These are phyloP conservation scores for Podarcis muralis DNA, from an alignment of 2,113 vertebrate species.

Conservation along the genomic window DNA sequence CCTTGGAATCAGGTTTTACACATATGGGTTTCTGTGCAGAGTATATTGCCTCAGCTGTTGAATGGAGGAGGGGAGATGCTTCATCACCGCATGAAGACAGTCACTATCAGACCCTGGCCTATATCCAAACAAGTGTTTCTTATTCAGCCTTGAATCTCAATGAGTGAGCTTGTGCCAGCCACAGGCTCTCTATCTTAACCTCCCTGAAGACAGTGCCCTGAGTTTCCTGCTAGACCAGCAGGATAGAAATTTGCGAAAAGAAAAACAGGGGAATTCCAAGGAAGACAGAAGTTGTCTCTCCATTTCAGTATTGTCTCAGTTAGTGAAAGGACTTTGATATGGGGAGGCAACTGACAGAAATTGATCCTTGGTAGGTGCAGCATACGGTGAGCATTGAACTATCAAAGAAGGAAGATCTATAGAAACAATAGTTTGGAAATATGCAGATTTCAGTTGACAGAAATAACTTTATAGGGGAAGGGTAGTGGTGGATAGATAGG, in stretches of 20 bases:
- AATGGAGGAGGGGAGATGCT: too few relatives aligned
- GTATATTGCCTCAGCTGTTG: neutral
- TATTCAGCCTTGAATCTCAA: neutral
- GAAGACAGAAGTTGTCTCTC: neutral
- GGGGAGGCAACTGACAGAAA: neutral
- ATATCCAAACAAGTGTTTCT: neutral
- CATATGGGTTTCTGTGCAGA: neutral
- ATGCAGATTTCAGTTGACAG: neutral
- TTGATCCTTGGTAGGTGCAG: neutral
- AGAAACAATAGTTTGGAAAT: neutral
- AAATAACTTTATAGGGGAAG: constrained; percentile 1
- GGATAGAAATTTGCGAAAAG: neutral
- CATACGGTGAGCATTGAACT: neutral
- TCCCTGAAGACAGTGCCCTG: neutral
- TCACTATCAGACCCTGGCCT: neutral
- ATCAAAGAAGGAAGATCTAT: neutral
- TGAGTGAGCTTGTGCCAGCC: neutral
- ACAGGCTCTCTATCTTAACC: neutral
- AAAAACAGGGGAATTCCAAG: neutral
- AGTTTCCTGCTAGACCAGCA: neutral
- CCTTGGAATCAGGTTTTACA: neutral
- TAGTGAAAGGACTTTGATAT: neutral
- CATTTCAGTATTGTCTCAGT: neutral
- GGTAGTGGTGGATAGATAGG: too few relatives aligned
- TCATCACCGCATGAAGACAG: neutral